Evolutionary conservation across 1,140 invertebrate species (phyloP), one percentile per base, ranked within the genome.

Genomic region (Drosophila nasuta): DNA sequence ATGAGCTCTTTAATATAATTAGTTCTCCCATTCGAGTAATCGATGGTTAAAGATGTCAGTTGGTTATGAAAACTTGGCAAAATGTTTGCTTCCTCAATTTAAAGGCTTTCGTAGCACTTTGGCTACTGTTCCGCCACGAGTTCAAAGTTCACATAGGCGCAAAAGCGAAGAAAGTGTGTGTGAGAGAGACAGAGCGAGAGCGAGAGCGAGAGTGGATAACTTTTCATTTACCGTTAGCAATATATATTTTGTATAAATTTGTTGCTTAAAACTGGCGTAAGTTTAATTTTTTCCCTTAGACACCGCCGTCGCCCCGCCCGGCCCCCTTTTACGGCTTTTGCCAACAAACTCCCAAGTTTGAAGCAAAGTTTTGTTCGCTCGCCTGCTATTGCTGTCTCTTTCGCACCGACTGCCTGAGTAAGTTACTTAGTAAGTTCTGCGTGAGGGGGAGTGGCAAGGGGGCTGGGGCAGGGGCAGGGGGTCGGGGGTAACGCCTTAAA

Each of bases 261-360:
- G 67, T 75, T 71, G 58, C 59, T 75, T 64, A 71, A 75, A 71
- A 74, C 49, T 56, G 71, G 71, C 70, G 35, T 69, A 62, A 75
- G 73, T 71, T 70, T 63, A 71, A 71, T 59, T 70, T 71, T 75
- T 75, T 54, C 33, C 46, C 10, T 38, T 60, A 33, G 6, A 4
- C 20, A 25, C 20, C 20, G 20, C 20, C 3, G 3, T 25, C 20
- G 3, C 20, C 20, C 20, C 20, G 20, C 20, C 20, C 3, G 13
- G n/a, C 17, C 51, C 17, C 20, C 30, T 20, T 20, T 28, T 60
- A 38, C 35, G 7, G 35, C 43, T 15, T 28, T 13, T 33, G 6
- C 28, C 28, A 60, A 60, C 17, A 58, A 43, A 51, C 33, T 51
- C 8, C 7, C 63, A 59, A 75, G 15, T 75, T 75, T 57, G 52